Percentiles rank a stretch among this genome's conserved stretches.
phyloP scores from a whole-genome alignment of 1,140 invertebrate genomes.

The Lepidurus arcticus region DNA sequence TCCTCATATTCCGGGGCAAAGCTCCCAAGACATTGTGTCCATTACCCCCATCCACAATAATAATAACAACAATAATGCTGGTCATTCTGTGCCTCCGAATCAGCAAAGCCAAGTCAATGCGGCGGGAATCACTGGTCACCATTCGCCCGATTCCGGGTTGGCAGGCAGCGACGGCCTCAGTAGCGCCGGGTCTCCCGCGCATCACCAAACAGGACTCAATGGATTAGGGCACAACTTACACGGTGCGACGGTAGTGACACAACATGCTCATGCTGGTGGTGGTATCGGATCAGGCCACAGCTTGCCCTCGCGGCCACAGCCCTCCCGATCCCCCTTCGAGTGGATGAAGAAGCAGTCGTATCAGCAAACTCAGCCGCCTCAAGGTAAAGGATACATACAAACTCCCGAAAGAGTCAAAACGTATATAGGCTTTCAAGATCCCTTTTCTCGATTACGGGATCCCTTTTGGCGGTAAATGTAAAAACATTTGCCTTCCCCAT shows the following conservation, averaged over 20 bases:
- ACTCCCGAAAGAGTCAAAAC: background rate
- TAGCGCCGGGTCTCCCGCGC: conserved; percentile 38
- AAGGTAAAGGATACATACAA: conserved; percentile 55
- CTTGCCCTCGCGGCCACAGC: conserved; percentile 50
- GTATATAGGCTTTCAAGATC: conserved; percentile 32
- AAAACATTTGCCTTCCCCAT: too few relatives aligned
- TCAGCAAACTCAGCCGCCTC: conserved; percentile 65
- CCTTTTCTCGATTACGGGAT: background rate
- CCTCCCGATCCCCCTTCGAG: conserved; percentile 69
- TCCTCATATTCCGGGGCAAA: conserved; percentile 24
- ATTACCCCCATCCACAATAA: conserved; percentile 26
- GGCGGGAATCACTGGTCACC: conserved; percentile 34
- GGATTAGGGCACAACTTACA: conserved; percentile 31
- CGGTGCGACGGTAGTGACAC: conserved; percentile 37
- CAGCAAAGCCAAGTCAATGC: conserved; percentile 12
- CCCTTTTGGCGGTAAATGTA: too few relatives aligned
- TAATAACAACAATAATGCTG: background rate
- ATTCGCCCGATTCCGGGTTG: conserved; percentile 39
- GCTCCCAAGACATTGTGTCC: conserved; percentile 28
- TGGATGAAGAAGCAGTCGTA: conserved; percentile 86
- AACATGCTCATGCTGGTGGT: conserved; percentile 1
- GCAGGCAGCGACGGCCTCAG: conserved; percentile 40
- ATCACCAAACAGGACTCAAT: conserved; percentile 26
- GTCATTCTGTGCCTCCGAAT: conserved; percentile 16
- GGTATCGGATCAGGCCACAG: conserved; percentile 23